phyloP scores from a whole-genome alignment of 2,797 vertebrate genomes.

The Lerista edwardsae region DNA sequence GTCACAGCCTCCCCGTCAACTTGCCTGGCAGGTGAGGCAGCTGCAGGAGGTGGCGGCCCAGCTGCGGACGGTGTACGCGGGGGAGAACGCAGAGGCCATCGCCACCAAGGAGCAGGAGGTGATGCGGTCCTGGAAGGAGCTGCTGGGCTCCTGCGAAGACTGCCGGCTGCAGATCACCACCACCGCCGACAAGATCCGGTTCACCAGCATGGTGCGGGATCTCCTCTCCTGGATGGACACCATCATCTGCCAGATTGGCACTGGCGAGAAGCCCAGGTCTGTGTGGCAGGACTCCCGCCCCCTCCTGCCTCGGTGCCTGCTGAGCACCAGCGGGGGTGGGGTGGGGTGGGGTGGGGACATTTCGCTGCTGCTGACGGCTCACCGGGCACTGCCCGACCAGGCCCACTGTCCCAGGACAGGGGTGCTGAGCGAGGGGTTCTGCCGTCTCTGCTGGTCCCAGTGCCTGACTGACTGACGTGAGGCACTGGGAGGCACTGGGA shows the following conservation, averaged over 20 bases:
- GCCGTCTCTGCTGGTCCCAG: too few species aligned
- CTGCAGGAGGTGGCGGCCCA: constrained; percentile 93
- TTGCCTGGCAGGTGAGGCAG: constrained; percentile 83
- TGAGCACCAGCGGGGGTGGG: background rate
- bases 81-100: constrained; percentile 92
- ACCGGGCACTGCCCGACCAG: too few species aligned
- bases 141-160: constrained; percentile 90
- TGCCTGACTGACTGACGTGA: too few species aligned
- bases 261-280: constrained; percentile 92
- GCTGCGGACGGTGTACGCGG: constrained; percentile 91
- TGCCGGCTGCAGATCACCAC: constrained; percentile 91
- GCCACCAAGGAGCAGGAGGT: constrained; percentile 90
- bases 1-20: background rate
- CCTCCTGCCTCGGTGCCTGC: background rate
- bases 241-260: constrained; percentile 89
- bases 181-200: constrained; percentile 89
- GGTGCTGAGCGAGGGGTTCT: too few species aligned
- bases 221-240: constrained; percentile 94
- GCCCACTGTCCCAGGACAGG: too few species aligned
- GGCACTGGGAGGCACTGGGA: too few species aligned
- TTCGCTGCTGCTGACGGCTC: too few species aligned
- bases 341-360: background rate
- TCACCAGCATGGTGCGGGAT: constrained; percentile 86
- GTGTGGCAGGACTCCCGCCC: background rate
- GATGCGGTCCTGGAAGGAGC: constrained; percentile 90